Percentiles rank a stretch among this genome's conserved stretches.
Conservation (phyloP, 2,888 invertebrate species). For the Orthosia cruda region DNA sequence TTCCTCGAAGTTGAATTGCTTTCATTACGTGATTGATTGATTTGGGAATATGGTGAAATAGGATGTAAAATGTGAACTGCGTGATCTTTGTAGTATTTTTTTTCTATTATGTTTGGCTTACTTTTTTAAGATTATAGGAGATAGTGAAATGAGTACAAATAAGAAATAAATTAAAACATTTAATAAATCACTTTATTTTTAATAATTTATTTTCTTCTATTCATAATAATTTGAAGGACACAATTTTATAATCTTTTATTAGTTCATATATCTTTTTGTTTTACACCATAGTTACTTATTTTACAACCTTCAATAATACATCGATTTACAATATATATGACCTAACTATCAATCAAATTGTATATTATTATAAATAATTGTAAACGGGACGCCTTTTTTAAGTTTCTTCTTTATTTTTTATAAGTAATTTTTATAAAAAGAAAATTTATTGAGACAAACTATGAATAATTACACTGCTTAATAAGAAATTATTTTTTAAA, state of each 20-base stretch:
- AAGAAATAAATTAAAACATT: constrained; percentile 70
- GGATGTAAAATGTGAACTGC: background rate
- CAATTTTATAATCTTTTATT: constrained; percentile 78
- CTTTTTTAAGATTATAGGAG: background rate
- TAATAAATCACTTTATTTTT: constrained; percentile 82
- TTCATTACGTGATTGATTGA: constrained; percentile 20
- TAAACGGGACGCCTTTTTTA: constrained; percentile 80
- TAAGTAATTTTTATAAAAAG: constrained; percentile 35
- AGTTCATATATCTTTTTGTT: constrained; percentile 67
- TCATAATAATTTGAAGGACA: constrained; percentile 80
- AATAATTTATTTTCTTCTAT: constrained; percentile 76
- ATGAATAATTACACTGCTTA: constrained; percentile 1
- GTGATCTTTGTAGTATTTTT: background rate
- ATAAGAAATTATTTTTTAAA: background rate
- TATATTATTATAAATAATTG: constrained; percentile 80
- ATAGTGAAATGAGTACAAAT: constrained; percentile 35
- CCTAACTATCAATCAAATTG: constrained; percentile 77
- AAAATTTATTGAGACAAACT: constrained; percentile 1
- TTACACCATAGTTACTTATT: constrained; percentile 65
- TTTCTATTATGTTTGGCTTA: background rate
- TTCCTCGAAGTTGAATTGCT: constrained; percentile 36
- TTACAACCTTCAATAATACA: constrained; percentile 70
- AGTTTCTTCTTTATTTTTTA: constrained; percentile 51
- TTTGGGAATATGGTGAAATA: constrained; percentile 5
- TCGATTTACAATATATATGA: constrained; percentile 72